Conservation (phyloP, 2,113 vertebrate species). For the Tautogolabrus adspersus region DNA sequence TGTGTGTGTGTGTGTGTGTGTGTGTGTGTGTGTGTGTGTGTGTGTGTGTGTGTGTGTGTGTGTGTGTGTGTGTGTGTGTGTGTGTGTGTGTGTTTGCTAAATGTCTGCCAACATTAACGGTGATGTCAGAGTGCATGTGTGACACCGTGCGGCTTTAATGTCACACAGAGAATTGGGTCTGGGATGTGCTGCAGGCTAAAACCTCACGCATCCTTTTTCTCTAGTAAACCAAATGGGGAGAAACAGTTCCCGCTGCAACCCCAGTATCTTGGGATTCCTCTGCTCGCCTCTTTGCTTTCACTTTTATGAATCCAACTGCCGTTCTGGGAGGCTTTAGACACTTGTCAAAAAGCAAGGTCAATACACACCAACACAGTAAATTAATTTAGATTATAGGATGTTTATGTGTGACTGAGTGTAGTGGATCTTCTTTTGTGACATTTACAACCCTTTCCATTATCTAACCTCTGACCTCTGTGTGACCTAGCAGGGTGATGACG, state of each 20-base stretch:
- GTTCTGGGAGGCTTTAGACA: constrained; percentile 33
- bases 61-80: constrained; percentile 18
- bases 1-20: constrained; percentile 24
- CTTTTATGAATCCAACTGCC: constrained; percentile 39
- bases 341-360: constrained; percentile 27
- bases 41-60: constrained; percentile 50
- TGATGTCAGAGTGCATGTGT: constrained; percentile 61
- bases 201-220: constrained; percentile 53
- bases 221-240: constrained; percentile 67
- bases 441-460: constrained; percentile 57
- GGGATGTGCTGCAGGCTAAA: constrained; percentile 67
- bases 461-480: constrained; percentile 58
- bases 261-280: constrained; percentile 60
- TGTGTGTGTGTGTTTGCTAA: constrained; percentile 50
- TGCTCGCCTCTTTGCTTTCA: constrained; percentile 49
- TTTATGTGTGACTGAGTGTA: constrained; percentile 36
- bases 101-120: constrained; percentile 59
- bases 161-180: constrained; percentile 77
- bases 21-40: no score
- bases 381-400: constrained; percentile 26
- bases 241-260: constrained; percentile 42
- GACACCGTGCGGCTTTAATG: constrained; percentile 66
- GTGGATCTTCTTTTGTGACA: constrained; percentile 46
- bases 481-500: constrained; percentile 52
- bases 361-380: constrained; percentile 15